Conservation (phyloP, 2,113 vertebrate species). For the Elachura formosa region DNA sequence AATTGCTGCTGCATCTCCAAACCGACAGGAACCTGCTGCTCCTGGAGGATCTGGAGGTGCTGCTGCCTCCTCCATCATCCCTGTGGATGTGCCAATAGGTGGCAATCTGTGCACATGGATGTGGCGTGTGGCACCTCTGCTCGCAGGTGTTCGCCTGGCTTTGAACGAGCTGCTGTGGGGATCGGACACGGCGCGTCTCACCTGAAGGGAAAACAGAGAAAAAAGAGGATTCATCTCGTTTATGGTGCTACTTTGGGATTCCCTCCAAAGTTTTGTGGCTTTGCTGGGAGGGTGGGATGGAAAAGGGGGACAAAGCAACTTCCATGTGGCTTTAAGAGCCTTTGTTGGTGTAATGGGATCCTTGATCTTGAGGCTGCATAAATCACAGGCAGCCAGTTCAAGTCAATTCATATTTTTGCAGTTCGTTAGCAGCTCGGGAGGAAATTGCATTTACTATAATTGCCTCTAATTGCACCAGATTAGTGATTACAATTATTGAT, state of each 20-base stretch:
- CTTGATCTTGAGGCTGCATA: constrained; percentile 67
- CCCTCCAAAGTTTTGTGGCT: neutral
- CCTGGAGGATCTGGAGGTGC: neutral
- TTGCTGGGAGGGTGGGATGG: neutral
- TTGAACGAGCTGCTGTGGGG: rapidly evolving
- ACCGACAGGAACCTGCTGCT: neutral
- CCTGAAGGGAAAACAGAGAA: rapidly evolving
- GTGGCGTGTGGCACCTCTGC: neutral
- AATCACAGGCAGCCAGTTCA: constrained; percentile 72
- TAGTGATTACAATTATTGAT: constrained; percentile 88
- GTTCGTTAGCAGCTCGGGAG: constrained; percentile 79
- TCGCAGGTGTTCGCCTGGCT: rapidly evolving
- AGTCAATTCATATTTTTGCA: constrained; percentile 81
- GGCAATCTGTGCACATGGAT: neutral
- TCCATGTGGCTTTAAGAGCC: constrained; percentile 55
- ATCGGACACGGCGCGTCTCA: neutral
- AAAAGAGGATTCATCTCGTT: neutral
- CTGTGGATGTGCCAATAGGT: neutral
- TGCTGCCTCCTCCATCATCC: neutral
- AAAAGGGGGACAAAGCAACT: neutral
- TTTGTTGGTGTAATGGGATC: constrained; percentile 41
- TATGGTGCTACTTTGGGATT: rapidly evolving
- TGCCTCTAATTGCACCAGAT: constrained; percentile 84
- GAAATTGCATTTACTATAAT: constrained; percentile 88
- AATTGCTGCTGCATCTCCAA: neutral